These are phyloP conservation scores for Orthonevra nobilis DNA, from an alignment of 2,888 invertebrate genomes.

Conservation along the genomic window DNA sequence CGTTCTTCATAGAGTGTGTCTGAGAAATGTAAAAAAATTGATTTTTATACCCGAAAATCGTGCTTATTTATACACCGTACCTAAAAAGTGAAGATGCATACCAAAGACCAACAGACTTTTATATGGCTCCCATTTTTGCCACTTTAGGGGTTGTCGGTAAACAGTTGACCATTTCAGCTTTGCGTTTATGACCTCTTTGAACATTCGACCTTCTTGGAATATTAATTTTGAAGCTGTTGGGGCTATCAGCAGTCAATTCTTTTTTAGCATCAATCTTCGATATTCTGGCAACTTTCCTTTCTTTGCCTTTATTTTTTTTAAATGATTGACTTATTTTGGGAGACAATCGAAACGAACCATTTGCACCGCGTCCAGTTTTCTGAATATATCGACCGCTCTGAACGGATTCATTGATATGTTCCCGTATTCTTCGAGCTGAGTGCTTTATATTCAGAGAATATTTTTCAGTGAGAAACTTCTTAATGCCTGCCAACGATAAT, in stretches of 20 bases:
- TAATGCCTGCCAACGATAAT: conserved; percentile 16
- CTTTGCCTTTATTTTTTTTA: background rate
- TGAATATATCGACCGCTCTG: conserved; percentile 21
- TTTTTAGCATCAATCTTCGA: no score
- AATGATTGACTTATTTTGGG: background rate
- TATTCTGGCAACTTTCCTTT: no score
- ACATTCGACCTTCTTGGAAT: no score
- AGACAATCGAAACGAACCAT: conserved; percentile 47
- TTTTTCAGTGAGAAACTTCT: conserved; percentile 2
- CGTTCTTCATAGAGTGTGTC: conserved; percentile 2
- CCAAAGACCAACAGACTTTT: background rate
- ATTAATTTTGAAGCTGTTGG: no score
- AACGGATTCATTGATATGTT: conserved; percentile 29
- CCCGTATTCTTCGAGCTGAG: conserved; percentile 17
- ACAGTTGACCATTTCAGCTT: background rate
- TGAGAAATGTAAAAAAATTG: background rate
- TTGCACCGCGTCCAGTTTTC: conserved; percentile 41
- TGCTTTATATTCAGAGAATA: conserved; percentile 10
- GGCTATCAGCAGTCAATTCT: no score
- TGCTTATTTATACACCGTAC: background rate
- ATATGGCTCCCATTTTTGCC: background rate
- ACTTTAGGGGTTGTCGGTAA: background rate
- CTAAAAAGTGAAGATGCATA: conserved; percentile 28
- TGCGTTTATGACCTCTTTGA: background rate
- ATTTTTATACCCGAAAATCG: no score